phyloP scores from a whole-genome alignment of 1,140 invertebrate genomes.

The Drosophila auraria region DNA sequence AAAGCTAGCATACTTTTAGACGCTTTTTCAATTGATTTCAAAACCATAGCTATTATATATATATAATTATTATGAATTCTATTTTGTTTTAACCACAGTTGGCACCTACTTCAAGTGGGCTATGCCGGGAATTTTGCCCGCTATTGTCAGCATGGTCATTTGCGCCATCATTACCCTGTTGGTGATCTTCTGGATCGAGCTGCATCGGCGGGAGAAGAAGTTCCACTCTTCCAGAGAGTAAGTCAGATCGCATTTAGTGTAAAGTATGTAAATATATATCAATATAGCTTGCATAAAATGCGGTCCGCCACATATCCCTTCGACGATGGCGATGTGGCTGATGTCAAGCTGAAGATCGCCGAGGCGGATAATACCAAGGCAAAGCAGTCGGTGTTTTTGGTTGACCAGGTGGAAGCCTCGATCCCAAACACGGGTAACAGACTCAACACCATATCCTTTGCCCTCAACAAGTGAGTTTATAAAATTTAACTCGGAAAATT shows the following conservation, averaged over 20 bases:
- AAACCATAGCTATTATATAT: no score
- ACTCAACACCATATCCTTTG: slow-evolving; percentile 71
- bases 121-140: slow-evolving; percentile 60
- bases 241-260: slow-evolving; percentile 19
- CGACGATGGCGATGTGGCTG: slow-evolving; percentile 74
- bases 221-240: slow-evolving; percentile 68
- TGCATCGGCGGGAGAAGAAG: slow-evolving; percentile 62
- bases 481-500: no score
- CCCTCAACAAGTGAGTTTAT: slow-evolving; percentile 67
- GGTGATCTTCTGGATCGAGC: slow-evolving; percentile 71
- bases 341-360: slow-evolving; percentile 73
- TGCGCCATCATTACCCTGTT: slow-evolving; percentile 25
- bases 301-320: slow-evolving; percentile 63
- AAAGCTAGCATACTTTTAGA: no score
- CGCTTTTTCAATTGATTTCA: no score
- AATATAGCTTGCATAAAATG: slow-evolving; percentile 50
- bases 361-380: slow-evolving; percentile 61
- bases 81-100: slow-evolving; percentile 23
- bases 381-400: slow-evolving; percentile 67
- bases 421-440: slow-evolving; percentile 41
- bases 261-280: neutral
- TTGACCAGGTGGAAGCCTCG: slow-evolving; percentile 71
- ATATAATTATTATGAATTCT: neutral
- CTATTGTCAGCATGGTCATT: slow-evolving; percentile 55
- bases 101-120: slow-evolving; percentile 60